Base-by-base conservation (phyloP, 2,797 vertebrate species). In the Limnodromus scolopaceus region DNA sequence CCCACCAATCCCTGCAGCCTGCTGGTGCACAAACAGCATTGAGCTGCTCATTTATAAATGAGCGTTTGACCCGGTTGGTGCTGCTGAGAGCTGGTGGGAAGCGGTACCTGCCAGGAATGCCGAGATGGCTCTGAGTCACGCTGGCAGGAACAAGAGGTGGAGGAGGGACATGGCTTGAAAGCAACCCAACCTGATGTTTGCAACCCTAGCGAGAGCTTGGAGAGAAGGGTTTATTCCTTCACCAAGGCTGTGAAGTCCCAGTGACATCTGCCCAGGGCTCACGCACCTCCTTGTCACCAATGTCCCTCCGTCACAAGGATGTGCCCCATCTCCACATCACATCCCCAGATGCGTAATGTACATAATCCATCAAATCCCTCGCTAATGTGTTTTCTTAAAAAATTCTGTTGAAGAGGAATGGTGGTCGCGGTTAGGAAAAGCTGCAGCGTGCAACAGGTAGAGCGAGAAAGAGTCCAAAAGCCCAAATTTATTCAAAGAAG, bases 31-130 rank as follows among this genome's bases (percentile, higher is more conserved):
- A 81, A 43, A 54, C 48, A 63, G 32, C 45, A 13, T 41, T 10
- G 15, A 84, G 74, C 43, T 66, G 55, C 74, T 70, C 55, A 3
- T 79, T 76, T 83, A 36, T 34, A 71, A 87, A 89, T 1, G 11
- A 80, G 54, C 6, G 1, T 58, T 77, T 81, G 84, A 93, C 74
- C 74, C 2, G 9, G 34, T 32, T 3, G 1, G 32, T 48, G 77
- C 43, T 68, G 46, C 46, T 75, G 82, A 71, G 79, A 84, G 53
- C 58, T 84, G 83, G 41, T 46, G 48, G 69, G 87, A 84, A 75
- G 58, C 1, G 0, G 10, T 28, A 66, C 64, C 83, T 93, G 87
- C 64, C 78, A 76, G 64, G 91, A 93, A 93, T 93, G 79, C 46
- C 1, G 2, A 76, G 60, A 53, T 15, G 32, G 16, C 54, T 84